Base-by-base conservation (phyloP, 2,113 vertebrate genomes). In the Hippocampus mohnikei region DNA sequence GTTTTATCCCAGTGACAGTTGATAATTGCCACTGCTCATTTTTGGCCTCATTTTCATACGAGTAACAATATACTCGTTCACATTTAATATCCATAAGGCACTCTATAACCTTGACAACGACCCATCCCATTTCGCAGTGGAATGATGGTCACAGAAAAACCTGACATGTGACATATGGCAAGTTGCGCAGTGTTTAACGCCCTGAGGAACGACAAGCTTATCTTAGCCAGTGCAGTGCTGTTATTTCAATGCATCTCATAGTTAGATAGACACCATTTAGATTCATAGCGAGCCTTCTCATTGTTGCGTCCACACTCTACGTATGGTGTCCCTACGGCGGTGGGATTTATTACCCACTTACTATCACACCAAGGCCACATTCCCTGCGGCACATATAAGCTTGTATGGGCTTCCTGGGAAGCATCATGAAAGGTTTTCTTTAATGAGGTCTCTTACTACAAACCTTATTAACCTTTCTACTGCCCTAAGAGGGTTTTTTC, bases 301-400 rank as follows among this genome's bases (percentile, higher is more conserved):
- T 85, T 83, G 85, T 84, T 84, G 82, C 67, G 74, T 81, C 80
- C 74, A 72, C 74, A 81, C 52, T 81, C 71, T 75, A 68, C 76
- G 80, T 37, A 52, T 73, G 27, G 63, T 67, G 84, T 86, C 79
- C 72, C 85, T 62, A 74, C 8, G 33, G 81, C 73, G 25, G 10
- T 55, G 42, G 81, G 81, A 88, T 89, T 87, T 88, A 89, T 86
- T 80, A 84, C 81, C 80, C 67, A 63, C 83, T 85, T 85, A 72
- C 78, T 72, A 72, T 78, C 82, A 75, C 76, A 74, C 77, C 85
- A 84, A 85, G 86, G 87, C 87, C 81, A 87, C 74, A 70, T 72
- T 87, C 80, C 78, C 77, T 67, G 69, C 29, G 7, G 62, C 77
- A 69, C 72, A 67, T 69, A 64, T 81, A 80, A 86, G 80, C 77